These are phyloP conservation scores for Eleutherodactylus coqui DNA, from an alignment of 2,797 vertebrate species.

Conservation along the genomic window DNA sequence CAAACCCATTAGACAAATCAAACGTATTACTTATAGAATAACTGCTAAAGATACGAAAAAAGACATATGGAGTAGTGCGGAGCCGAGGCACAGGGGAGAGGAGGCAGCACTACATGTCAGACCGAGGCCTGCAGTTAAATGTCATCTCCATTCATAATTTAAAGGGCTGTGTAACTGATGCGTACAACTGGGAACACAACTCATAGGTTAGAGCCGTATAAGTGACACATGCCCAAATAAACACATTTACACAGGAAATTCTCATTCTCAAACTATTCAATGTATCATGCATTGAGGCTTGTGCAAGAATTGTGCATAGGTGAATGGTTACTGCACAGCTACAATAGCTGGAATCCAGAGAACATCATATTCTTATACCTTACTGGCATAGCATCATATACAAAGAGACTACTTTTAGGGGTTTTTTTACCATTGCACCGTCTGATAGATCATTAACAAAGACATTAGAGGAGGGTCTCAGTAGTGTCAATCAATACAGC, in stretches of 20 bases:
- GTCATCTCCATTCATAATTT: slow-evolving; percentile 52
- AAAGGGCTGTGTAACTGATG: slow-evolving; percentile 34
- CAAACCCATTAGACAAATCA: background rate
- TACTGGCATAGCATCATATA: no score
- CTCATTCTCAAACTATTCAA: background rate
- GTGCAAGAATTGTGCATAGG: background rate
- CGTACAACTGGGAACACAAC: slow-evolving; percentile 38
- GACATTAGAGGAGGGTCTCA: no score
- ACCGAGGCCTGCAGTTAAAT: slow-evolving; percentile 9
- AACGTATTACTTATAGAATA: background rate
- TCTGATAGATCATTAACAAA: no score
- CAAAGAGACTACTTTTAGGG: no score
- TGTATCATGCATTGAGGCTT: background rate
- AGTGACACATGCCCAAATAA: slow-evolving; percentile 1
- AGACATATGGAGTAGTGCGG: background rate
- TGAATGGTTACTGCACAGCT: background rate
- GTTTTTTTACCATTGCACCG: no score
- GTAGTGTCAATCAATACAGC: no score
- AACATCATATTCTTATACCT: background rate
- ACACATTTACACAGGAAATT: background rate
- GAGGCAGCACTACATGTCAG: slow-evolving; percentile 51
- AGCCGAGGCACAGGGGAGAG: slow-evolving; percentile 1
- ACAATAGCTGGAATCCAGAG: background rate
- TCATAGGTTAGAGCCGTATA: background rate
- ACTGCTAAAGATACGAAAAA: background rate